Evolutionary conservation across 2,797 vertebrate genomes (phyloP).

Genomic region (Hypotaenidia okinawae): DNA sequence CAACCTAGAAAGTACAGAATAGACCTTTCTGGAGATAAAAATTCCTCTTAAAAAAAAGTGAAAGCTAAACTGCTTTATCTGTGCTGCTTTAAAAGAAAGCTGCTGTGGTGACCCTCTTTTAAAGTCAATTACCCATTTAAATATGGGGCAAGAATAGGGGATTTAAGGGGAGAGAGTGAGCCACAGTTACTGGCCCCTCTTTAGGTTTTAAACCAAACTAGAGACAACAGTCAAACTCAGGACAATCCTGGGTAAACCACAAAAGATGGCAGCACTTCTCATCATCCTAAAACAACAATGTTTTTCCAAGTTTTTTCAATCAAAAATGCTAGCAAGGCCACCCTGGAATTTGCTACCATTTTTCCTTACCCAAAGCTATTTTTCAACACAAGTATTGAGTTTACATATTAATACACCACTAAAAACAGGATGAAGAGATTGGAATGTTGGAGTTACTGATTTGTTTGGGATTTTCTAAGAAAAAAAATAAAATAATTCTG

Average conservation of each 20-base stretch:
- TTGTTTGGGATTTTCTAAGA: constrained; percentile 65
- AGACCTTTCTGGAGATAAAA: not conserved
- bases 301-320: constrained; percentile 67
- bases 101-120: not conserved
- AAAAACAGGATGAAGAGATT: constrained; percentile 61
- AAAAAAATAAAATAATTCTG: constrained; percentile 50
- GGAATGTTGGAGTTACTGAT: constrained; percentile 56
- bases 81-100: not conserved
- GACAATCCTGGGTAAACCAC: constrained; percentile 67
- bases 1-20: not conserved
- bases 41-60: not conserved
- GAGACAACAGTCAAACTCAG: constrained; percentile 51
- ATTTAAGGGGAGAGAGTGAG: not conserved
- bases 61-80: not conserved
- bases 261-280: constrained; percentile 62
- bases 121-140: not conserved
- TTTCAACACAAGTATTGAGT: constrained; percentile 68
- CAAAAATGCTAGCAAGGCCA: constrained; percentile 60
- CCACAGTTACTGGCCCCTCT: not conserved
- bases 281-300: constrained; percentile 59
- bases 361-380: constrained; percentile 66
- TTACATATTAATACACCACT: constrained; percentile 66
- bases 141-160: not conserved
- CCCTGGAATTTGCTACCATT: constrained; percentile 72
- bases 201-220: constrained; percentile 57